These are phyloP conservation scores for Hyposmocoma kahamanoa DNA, from an alignment of 1,140 invertebrate genomes.

Conservation along the genomic window DNA sequence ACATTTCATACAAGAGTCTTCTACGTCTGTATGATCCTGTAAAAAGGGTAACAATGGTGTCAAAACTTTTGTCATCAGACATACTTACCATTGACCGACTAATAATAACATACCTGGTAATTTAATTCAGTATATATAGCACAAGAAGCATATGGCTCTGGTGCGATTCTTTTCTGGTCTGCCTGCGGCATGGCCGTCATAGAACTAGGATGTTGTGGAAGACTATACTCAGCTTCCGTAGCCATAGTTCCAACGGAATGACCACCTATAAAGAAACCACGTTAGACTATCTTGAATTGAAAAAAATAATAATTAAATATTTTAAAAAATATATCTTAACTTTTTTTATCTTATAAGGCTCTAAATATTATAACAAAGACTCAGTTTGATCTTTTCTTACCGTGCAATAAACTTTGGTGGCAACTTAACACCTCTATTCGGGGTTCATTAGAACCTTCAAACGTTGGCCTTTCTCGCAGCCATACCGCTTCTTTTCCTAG, in stretches of 20 bases:
- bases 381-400: constrained; percentile 30
- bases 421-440: constrained; percentile 66
- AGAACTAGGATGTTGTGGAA: constrained; percentile 53
- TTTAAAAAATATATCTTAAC: neutral
- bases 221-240: constrained; percentile 66
- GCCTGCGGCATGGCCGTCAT: constrained; percentile 49
- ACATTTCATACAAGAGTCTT: constrained; percentile 65
- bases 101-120: constrained; percentile 40
- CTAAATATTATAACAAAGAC: neutral
- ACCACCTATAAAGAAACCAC: constrained; percentile 29
- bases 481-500: constrained; percentile 63
- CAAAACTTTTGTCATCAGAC: neutral
- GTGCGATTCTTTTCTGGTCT: constrained; percentile 38
- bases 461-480: constrained; percentile 57
- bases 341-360: too few relatives aligned
- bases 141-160: constrained; percentile 62
- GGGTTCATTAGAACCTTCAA: constrained; percentile 58
- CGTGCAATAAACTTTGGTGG: constrained; percentile 58
- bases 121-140: constrained; percentile 67
- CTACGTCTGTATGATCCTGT: constrained; percentile 56
- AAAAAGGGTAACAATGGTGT: constrained; percentile 10
- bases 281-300: neutral
- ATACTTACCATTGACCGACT: neutral
- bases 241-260: constrained; percentile 60
- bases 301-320: neutral